Percentiles rank a stretch among this genome's conserved stretches.
These are phyloP conservation scores for Hyperoplus immaculatus DNA, from an alignment of 2,797 vertebrate species.

Conservation along the genomic window DNA sequence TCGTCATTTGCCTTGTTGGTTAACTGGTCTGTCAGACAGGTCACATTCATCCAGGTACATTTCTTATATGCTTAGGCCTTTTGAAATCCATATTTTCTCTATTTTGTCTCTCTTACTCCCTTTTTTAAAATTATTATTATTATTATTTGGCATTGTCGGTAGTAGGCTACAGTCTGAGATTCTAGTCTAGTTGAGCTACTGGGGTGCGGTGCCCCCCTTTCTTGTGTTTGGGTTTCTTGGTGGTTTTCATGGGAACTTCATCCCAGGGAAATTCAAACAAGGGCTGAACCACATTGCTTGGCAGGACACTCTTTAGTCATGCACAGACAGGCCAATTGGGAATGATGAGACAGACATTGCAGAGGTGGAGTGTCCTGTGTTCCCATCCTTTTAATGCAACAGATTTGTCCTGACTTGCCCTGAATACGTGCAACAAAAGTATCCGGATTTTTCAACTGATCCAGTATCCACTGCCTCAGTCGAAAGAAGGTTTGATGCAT, in stretches of 20 bases:
- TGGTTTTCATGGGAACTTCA: slow-evolving; percentile 19
- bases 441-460: background rate
- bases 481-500: background rate
- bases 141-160: no score
- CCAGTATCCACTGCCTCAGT: slow-evolving; percentile 5
- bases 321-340: slow-evolving; percentile 55
- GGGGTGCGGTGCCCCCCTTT: no score
- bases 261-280: slow-evolving; percentile 4
- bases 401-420: slow-evolving; percentile 53
- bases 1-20: background rate
- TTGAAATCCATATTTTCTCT: background rate
- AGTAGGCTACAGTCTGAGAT: no score
- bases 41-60: background rate
- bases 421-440: background rate
- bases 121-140: background rate
- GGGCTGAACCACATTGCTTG: slow-evolving; percentile 17
- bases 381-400: slow-evolving; percentile 11
- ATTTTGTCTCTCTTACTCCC: background rate
- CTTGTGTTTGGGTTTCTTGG: background rate
- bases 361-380: slow-evolving; percentile 11
- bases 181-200: no score
- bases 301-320: slow-evolving; percentile 40
- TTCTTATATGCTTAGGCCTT: background rate
- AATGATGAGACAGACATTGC: slow-evolving; percentile 23
- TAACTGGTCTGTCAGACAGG: background rate